Base-by-base conservation (phyloP, 2,888 invertebrate species). In the Aplocera efformata region DNA sequence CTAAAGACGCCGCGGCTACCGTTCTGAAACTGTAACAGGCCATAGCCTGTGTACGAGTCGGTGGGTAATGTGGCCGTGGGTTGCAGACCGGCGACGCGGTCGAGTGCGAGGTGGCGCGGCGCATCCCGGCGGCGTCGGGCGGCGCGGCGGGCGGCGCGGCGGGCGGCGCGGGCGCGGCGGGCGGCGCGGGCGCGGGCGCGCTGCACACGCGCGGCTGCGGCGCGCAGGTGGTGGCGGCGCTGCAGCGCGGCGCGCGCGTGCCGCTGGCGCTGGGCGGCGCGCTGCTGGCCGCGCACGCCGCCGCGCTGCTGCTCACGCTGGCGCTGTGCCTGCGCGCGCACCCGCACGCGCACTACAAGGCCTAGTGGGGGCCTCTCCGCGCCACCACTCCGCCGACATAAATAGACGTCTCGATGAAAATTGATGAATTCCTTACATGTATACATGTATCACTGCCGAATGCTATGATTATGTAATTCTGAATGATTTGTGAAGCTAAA, bases 321-420 rank as follows among this genome's bases (percentile, higher is more conserved):
- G 79, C 79, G 62, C 72, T 83, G 50, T 78, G 79, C 42, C 74
- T 79, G 59, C 76, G 74, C 61, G 71, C 74, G 33, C 65, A 61
- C 39, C 74, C 76, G 30, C 51, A 23, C 13, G 20, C 58, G 44
- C 45, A 63, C 7, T 74, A 81, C 75, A 84, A 85, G 65, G 81
- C 81, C 1, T 82, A 72, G n/a, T n/a, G n/a, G n/a, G n/a, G n/a
- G n/a, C n/a, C n/a, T n/a, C n/a, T n/a, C 20, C 20, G 20, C 6
- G 6, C 20, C 4, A 20, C 3, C 20, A 20, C 6, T 3, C 20
- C 6, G 6, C n/a, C n/a, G n/a, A n/a, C n/a, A n/a, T n/a, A n/a
- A n/a, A n/a, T n/a, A n/a, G n/a, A n/a, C n/a, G n/a, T n/a, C n/a
- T n/a, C n/a, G n/a, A n/a, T n/a, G n/a, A n/a, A n/a, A n/a, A n/a